Percentiles rank a stretch among this genome's conserved stretches.
These are phyloP conservation scores for Whitmania pigra DNA, from an alignment of 1,140 invertebrate species.

Conservation along the genomic window DNA sequence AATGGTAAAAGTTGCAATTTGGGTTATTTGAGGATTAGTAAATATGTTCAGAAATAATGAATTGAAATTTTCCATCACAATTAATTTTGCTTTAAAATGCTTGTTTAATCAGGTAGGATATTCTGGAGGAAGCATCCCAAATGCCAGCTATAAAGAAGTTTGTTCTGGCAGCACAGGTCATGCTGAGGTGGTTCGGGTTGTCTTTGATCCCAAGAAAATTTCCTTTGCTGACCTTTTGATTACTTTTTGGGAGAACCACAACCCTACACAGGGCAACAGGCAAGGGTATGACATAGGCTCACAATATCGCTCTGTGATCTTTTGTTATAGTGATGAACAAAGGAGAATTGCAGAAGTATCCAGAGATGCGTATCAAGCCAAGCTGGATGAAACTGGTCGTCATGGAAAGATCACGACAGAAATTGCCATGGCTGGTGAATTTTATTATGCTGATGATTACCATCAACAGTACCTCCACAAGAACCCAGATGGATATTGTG, in stretches of 20 bases:
- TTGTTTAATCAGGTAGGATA: slow-evolving; percentile 35
- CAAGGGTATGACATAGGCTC: slow-evolving; percentile 41
- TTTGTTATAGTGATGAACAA: slow-evolving; percentile 36
- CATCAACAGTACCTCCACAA: slow-evolving; percentile 43
- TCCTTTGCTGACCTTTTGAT: slow-evolving; percentile 31
- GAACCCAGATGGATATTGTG: slow-evolving; percentile 39
- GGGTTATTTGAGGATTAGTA: too few relatives aligned
- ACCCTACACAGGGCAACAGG: slow-evolving; percentile 38
- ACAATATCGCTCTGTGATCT: slow-evolving; percentile 40
- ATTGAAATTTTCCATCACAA: background rate
- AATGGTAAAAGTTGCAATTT: too few relatives aligned
- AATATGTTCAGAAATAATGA: background rate
- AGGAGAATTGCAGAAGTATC: slow-evolving; percentile 31
- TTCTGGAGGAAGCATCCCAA: slow-evolving; percentile 34
- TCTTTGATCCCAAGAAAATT: slow-evolving; percentile 35
- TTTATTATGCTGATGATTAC: slow-evolving; percentile 43
- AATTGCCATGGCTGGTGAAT: slow-evolving; percentile 32
- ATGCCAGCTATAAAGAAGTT: slow-evolving; percentile 40
- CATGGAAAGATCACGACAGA: slow-evolving; percentile 37
- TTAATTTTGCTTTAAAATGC: background rate
- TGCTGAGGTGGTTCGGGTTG: slow-evolving; percentile 39
- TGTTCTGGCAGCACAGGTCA: slow-evolving; percentile 39
- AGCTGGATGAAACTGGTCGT: slow-evolving; percentile 30
- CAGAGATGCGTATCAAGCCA: slow-evolving; percentile 31
- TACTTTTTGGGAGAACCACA: slow-evolving; percentile 41